Evolutionary conservation across 2,113 vertebrate species (phyloP).

Genomic region (Sorex fumeus): DNA sequence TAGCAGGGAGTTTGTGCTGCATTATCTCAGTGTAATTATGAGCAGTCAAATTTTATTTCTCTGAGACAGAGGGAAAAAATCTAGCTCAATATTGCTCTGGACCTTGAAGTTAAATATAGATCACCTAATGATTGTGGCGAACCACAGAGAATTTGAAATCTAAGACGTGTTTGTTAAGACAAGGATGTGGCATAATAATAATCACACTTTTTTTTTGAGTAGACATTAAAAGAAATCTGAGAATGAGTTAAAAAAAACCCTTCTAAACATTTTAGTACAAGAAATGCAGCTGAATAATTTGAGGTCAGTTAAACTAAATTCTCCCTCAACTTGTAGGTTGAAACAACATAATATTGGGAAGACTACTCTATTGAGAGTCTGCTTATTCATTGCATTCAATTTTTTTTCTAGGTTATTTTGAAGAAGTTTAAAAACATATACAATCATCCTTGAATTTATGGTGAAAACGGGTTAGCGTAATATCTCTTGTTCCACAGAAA

Average conservation of each 20-base stretch:
- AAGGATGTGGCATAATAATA: neutral
- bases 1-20: neutral
- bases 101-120: slow-evolving; percentile 5
- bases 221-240: neutral
- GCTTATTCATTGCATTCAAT: neutral
- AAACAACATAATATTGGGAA: neutral
- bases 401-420: neutral
- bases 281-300: neutral
- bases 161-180: neutral
- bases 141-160: slow-evolving; percentile 3
- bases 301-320: neutral
- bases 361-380: neutral
- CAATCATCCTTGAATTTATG: neutral
- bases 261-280: neutral
- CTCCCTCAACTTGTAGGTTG: slow-evolving; percentile 2
- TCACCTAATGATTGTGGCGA: neutral
- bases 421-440: neutral
- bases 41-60: slow-evolving; percentile 13
- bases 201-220: neutral
- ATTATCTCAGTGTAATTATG: neutral
- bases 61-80: neutral
- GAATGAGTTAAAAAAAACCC: no score
- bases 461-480: neutral
- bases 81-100: neutral
- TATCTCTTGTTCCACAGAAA: neutral